phyloP scores from a whole-genome alignment of 64 coral and sea anemone species.

The Platygyra sinensis region DNA sequence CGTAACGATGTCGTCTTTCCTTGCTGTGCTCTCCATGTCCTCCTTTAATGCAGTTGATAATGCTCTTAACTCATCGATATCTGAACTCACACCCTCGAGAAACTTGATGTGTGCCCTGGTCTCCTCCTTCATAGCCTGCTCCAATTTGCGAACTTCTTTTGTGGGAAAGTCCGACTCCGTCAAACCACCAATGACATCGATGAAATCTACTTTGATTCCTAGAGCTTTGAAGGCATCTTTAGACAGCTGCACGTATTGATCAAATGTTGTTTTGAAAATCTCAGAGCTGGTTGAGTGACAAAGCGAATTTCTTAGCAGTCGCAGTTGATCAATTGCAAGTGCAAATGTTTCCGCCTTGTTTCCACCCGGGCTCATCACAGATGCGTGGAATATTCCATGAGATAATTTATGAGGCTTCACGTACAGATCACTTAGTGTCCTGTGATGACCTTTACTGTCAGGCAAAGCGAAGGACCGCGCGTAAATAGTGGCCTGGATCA shows the following conservation, averaged over 20 bases:
- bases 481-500: conserved; percentile 25
- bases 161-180: conserved; percentile 19
- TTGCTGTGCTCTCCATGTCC: not conserved
- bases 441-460: not conserved
- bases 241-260: not conserved
- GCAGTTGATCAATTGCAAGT: conserved; percentile 26
- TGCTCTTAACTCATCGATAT: not conserved
- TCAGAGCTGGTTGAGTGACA: not conserved
- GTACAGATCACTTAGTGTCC: not conserved
- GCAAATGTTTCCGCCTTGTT: conserved; percentile 6
- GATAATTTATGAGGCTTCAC: not conserved
- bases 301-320: conserved; percentile 13
- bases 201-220: not conserved
- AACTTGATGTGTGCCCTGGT: not conserved
- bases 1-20: not conserved
- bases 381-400: not conserved
- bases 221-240: conserved; percentile 20
- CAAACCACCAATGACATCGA: conserved; percentile 8
- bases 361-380: conserved; percentile 2
- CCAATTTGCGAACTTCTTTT: not conserved
- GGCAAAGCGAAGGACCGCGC: not conserved
- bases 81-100: not conserved
- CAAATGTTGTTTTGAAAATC: not conserved
- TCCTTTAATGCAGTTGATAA: too few species aligned
- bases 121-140: not conserved